These are phyloP conservation scores for Melitaea cinxia DNA, from an alignment of 1,140 invertebrate genomes.

Conservation along the genomic window DNA sequence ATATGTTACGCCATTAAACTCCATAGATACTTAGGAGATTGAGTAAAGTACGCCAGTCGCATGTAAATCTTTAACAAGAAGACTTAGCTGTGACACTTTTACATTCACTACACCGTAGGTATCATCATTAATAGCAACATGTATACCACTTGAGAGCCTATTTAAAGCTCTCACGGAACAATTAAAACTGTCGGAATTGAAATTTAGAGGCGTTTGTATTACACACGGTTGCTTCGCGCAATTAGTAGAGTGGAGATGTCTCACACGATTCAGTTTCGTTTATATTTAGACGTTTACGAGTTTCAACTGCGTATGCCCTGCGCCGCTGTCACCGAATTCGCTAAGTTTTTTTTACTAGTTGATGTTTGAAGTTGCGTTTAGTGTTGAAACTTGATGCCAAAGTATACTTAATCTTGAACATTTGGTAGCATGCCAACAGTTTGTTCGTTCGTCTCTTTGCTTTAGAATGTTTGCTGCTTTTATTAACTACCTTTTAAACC, in stretches of 20 bases:
- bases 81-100: slow-evolving; percentile 61
- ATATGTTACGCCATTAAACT: slow-evolving; percentile 49
- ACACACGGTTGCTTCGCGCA: slow-evolving; percentile 55
- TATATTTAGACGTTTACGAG: slow-evolving; percentile 61
- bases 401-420: slow-evolving; percentile 24
- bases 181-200: slow-evolving; percentile 68
- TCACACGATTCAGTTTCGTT: slow-evolving; percentile 45
- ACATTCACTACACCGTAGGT: slow-evolving; percentile 53
- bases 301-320: slow-evolving; percentile 38
- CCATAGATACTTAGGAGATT: slow-evolving; percentile 34
- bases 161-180: slow-evolving; percentile 63
- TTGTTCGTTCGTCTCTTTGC: slow-evolving; percentile 15
- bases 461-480: slow-evolving; percentile 24
- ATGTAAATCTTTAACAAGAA: slow-evolving; percentile 55
- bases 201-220: slow-evolving; percentile 64
- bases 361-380: slow-evolving; percentile 23
- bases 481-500: slow-evolving; percentile 24
- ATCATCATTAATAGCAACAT: slow-evolving; percentile 61
- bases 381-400: slow-evolving; percentile 31
- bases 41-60: slow-evolving; percentile 39
- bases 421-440: slow-evolving; percentile 33
- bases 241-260: slow-evolving; percentile 55
- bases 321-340: slow-evolving; percentile 33
- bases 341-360: slow-evolving; percentile 38
- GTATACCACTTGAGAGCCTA: slow-evolving; percentile 59